Evolutionary conservation across 2,888 invertebrate genomes (phyloP).

Genomic region (Alcis repandata): DNA sequence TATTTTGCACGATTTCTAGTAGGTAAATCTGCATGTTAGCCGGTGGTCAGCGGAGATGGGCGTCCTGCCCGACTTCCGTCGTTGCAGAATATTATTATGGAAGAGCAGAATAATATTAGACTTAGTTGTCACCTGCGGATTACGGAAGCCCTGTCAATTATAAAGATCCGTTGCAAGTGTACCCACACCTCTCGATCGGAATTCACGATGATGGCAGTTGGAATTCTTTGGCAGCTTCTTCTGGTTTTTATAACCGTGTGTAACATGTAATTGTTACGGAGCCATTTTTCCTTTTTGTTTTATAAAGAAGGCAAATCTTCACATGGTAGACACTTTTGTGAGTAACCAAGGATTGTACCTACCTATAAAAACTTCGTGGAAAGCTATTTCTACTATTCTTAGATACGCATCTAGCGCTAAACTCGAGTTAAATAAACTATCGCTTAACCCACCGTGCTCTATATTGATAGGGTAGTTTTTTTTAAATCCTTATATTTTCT

Average conservation of each 20-base stretch:
- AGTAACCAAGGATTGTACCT: no score
- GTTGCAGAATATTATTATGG: not conserved
- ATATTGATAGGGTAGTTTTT: no score
- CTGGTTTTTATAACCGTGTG: not conserved
- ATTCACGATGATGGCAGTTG: constrained; percentile 6
- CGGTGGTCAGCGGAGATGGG: constrained; percentile 37
- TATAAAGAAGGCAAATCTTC: no score
- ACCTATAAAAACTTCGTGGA: no score
- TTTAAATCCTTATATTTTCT: no score
- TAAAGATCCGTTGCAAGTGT: constrained; percentile 29
- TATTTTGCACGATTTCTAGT: constrained; percentile 4
- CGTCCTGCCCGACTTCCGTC: constrained; percentile 26
- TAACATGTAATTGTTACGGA: not conserved
- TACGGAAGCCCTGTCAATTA: constrained; percentile 27
- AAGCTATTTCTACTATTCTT: no score
- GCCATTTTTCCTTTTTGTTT: not conserved
- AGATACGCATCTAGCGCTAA: no score
- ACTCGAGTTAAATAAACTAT: no score
- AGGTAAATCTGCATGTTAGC: not conserved
- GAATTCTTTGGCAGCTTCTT: constrained; percentile 15
- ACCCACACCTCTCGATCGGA: constrained; percentile 15
- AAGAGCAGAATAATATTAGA: constrained; percentile 10
- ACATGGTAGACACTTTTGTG: no score
- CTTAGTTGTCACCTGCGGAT: constrained; percentile 12
- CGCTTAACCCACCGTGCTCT: no score